Evolutionary conservation across 2,113 vertebrate species (phyloP), one percentile per base, ranked within the genome.

Genomic region (Stegostoma tigrinum): DNA sequence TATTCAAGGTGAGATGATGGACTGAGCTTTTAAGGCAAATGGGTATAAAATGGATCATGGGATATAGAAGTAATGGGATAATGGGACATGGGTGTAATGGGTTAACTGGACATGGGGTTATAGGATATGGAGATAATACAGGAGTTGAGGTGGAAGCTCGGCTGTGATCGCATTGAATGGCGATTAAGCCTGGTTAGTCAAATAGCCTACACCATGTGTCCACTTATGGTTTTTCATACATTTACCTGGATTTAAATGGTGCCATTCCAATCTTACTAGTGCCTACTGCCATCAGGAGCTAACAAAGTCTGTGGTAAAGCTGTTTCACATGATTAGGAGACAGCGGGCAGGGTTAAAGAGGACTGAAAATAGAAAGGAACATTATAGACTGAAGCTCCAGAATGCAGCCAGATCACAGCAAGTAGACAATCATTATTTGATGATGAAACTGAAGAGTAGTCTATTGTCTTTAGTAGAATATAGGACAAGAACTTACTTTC

Each of bases 351-450:
- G 67, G 66, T 27, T 70, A 14, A 67, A 70, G 15, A 68, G 38
- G 21, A 7, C 10, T 70, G 91, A 10, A 70, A 70, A 94, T 94
- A 90, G 24, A 90, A n/a, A 34, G 55, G 38, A 48, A 70, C 19
- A 42, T 70, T 70, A 8, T 30, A 14, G 8, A 70, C 38, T 94
- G 21, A 38, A 70, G 64, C 38, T 4, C 42, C 66, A 10, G 67
- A 45, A 19, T 38, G 30, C 42, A 67, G 23, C 64, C 34, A 61
- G 87, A 64, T 42, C 17, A 83, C 5, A 38, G 38, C 80, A 19
- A 42, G 34, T 5, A 15, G 87, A 19, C 87, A 91, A 64, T 94
- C 61, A 94, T 70, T 94, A 94, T 94, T 68, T 68, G 67, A 94
- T 94, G 66, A 70, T 94, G 93, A 17, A 70, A 94, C 67, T 94